phyloP scores from a whole-genome alignment of 2,797 vertebrate species.

The Oceanodroma leucorhoa region DNA sequence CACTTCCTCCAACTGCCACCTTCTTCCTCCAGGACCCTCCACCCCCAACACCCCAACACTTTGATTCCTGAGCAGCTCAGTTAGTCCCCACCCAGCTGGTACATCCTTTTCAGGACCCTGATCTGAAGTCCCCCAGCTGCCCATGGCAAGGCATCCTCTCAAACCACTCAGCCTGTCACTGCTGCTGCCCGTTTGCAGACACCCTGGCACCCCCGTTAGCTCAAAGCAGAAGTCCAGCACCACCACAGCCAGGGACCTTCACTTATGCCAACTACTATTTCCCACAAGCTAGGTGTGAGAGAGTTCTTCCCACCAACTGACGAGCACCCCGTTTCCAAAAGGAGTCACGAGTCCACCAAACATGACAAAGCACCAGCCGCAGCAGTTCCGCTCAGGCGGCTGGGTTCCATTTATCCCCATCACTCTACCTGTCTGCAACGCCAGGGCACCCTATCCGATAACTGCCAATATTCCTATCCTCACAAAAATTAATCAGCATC shows the following conservation, averaged over 20 bases:
- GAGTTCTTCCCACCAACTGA: background rate
- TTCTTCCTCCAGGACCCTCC: background rate
- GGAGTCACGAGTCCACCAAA: background rate
- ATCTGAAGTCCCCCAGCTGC: background rate
- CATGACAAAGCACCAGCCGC: background rate
- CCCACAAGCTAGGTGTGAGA: fast-evolving
- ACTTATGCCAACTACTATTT: background rate
- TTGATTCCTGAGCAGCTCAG: background rate
- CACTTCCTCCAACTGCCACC: background rate
- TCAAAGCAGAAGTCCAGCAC: background rate
- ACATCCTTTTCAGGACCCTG: background rate
- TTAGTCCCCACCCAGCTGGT: too few relatives aligned
- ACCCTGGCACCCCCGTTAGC: too few relatives aligned
- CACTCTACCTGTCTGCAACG: fast-evolving
- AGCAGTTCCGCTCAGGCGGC: background rate
- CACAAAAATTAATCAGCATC: background rate
- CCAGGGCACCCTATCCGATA: background rate
- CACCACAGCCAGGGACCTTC: background rate
- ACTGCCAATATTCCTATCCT: background rate
- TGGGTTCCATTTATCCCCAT: background rate
- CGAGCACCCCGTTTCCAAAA: background rate
- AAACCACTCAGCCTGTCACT: fast-evolving
- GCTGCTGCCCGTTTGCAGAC: fast-evolving
- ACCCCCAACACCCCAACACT: background rate
- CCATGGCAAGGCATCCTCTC: background rate